Base-by-base conservation (phyloP, 2,888 invertebrate genomes). In the Sepiola atlantica region DNA sequence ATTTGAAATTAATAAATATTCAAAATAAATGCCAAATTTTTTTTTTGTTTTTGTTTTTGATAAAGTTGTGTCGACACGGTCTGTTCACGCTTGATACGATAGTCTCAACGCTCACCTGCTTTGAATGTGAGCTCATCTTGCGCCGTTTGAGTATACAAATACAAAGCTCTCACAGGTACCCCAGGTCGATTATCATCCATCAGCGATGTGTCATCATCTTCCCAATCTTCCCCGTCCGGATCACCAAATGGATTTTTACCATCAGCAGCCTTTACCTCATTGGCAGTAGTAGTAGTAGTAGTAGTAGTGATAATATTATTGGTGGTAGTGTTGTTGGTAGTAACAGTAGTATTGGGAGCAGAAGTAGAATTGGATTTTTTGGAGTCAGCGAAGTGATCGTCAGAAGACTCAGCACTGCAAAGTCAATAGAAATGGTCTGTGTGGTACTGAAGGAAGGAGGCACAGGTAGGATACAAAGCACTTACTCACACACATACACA, bases 61-160 rank as follows among this genome's bases (percentile, higher is more conserved):
- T 77, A 1, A n/a, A 77, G 77, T 77, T 14, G n/a, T 14, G 14
- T n/a, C n/a, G 4, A 77, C n/a, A 32, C 12, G 4, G 77, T 77
- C n/a, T 14, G 45, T 77, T 32, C n/a, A 77, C 77, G n/a, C 77
- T 77, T 77, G 77, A 77, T 77, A 93, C 28, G 57, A 54, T 92
- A 92, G 55, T 92, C 92, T 54, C 54, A 92, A 28, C 20, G 95
- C 96, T 96, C 97, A 99, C 99, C 99, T 98, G 98, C 98, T 97
- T 99, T 98, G 97, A 99, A 99, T 97, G 98, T 98, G 94, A 99
- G 98, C 97, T 99, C 99, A 97, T 99, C 99, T 96, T 98, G 99
- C 98, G 99, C 99, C 2, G 99, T 99, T 95, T 99, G 99, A 95
- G 98, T 99, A 97, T 99, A 99, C 97, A 99, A 99, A 97, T 99